Percentiles rank a stretch among this genome's conserved stretches.
Evolutionary conservation across 2,888 invertebrate species (phyloP).

Genomic region (Sthenelais limicola): DNA sequence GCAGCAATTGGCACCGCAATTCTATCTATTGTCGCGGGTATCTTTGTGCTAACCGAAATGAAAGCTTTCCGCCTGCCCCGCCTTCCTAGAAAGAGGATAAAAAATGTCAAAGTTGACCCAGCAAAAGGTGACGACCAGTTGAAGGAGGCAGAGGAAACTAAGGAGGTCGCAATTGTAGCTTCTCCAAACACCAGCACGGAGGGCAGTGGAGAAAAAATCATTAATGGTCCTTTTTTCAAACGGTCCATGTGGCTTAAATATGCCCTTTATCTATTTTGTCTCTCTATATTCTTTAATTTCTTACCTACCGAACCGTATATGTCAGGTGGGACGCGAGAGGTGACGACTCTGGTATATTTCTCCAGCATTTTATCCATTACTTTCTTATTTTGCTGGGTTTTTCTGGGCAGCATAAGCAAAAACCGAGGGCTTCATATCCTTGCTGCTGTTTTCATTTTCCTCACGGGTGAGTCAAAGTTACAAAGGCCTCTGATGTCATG

Average conservation of each 20-base stretch:
- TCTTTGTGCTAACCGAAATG: constrained; percentile 24
- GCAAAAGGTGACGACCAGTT: constrained; percentile 5
- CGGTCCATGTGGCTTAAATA: constrained; percentile 12
- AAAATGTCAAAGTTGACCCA: constrained; percentile 21
- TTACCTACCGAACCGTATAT: constrained; percentile 19
- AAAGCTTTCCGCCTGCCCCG: neutral
- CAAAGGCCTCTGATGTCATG: no score
- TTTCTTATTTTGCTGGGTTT: constrained; percentile 22
- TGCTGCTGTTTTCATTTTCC: constrained; percentile 1
- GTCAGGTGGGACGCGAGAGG: constrained; percentile 9
- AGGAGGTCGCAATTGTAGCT: neutral
- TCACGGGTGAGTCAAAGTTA: constrained; percentile 14
- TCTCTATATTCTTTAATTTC: constrained; percentile 11
- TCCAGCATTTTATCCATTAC: neutral
- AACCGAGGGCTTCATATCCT: constrained; percentile 8
- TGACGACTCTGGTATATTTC: constrained; percentile 19
- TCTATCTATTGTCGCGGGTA: constrained; percentile 4
- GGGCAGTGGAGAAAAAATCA: neutral
- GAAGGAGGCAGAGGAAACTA: neutral
- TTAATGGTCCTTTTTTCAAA: neutral
- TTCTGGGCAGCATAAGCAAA: neutral
- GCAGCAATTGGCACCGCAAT: neutral
- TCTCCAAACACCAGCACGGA: neutral
- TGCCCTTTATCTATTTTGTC: constrained; percentile 13
- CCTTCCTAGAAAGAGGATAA: neutral